phyloP scores from a whole-genome alignment of 2,113 vertebrate species.

The Athene cunicularia region DNA sequence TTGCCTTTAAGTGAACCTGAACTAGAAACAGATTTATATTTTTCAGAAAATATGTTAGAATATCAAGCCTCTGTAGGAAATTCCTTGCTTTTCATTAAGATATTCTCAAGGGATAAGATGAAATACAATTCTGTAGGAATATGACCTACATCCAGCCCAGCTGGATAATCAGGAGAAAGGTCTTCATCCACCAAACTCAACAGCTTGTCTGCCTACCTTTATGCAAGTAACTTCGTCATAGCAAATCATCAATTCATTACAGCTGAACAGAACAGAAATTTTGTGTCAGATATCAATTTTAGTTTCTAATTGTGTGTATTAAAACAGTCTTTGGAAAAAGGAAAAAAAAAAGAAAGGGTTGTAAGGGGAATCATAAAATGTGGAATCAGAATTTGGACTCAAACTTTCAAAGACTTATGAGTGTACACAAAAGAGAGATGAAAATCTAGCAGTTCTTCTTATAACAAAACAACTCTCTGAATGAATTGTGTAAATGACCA shows the following conservation, averaged over 20 bases:
- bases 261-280: constrained; percentile 3
- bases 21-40: neutral
- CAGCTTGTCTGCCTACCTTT: neutral
- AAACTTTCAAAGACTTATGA: neutral
- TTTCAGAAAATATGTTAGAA: neutral
- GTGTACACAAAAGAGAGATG: neutral
- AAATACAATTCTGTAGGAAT: neutral
- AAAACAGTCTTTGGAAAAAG: neutral
- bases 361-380: neutral
- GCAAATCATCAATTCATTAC: neutral
- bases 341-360: neutral
- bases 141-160: neutral
- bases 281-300: neutral
- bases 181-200: neutral
- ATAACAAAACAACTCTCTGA: neutral
- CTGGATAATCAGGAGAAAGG: neutral
- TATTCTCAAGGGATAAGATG: neutral
- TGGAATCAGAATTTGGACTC: neutral
- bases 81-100: constrained; percentile 13
- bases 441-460: neutral
- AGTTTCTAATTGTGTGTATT: neutral
- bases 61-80: neutral
- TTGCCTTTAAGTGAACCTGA: constrained; percentile 28
- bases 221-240: neutral
- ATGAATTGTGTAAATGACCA: constrained; percentile 20